Evolutionary conservation across 2,888 invertebrate genomes (phyloP).

Genomic region (Himalopsyche anomala): DNA sequence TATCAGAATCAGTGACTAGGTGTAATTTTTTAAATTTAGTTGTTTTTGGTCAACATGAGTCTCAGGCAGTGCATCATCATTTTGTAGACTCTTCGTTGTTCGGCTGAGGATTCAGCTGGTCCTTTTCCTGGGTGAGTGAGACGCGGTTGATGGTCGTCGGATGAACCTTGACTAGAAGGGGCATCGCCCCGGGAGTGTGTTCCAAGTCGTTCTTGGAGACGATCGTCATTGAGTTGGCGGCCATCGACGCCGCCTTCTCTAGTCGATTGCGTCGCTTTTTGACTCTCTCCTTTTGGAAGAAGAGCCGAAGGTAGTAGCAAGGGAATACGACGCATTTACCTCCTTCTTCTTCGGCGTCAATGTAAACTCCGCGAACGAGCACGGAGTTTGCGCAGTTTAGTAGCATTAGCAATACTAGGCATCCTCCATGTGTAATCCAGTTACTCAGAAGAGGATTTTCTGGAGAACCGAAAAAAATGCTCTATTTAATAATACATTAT

Average conservation of each 20-base stretch:
- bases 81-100: neutral
- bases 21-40: neutral
- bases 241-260: conserved; percentile 69
- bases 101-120: neutral
- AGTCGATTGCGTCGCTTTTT: conserved; percentile 77
- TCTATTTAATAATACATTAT: too few species aligned
- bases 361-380: conserved; percentile 90
- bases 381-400: conserved; percentile 92
- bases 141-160: conserved; percentile 53
- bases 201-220: conserved; percentile 60
- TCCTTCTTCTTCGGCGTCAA: conserved; percentile 90
- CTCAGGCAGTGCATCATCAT: neutral
- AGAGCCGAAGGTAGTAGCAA: conserved; percentile 87
- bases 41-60: neutral
- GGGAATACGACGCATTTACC: conserved; percentile 91
- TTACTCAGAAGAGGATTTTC: conserved; percentile 86
- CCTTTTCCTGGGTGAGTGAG: neutral
- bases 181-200: conserved; percentile 68
- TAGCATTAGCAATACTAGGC: conserved; percentile 84
- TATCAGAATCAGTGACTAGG: conserved; percentile 19
- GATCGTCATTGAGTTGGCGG: conserved; percentile 52
- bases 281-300: conserved; percentile 82
- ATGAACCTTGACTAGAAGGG: conserved; percentile 67
- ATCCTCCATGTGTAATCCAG: conserved; percentile 87
- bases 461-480: conserved; percentile 69